Base-by-base conservation (phyloP, 1,140 invertebrate species). In the Cotesia glomerata region DNA sequence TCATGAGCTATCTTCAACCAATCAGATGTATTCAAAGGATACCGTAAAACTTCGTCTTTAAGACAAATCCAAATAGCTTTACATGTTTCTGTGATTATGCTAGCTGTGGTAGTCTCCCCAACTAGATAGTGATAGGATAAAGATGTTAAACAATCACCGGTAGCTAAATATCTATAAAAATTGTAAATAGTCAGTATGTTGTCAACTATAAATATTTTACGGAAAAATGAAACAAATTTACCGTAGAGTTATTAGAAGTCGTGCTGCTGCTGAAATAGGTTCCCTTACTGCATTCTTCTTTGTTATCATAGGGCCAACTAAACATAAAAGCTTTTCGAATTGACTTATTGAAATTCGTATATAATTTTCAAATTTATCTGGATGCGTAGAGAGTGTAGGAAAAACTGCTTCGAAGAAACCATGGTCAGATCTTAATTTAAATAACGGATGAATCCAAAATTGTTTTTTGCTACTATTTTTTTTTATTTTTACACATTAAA, bases 381-480 rank as follows among this genome's bases (percentile, higher is more conserved):
- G 2, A 14, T 68, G 13, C 36, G 39, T 51, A n/a, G 54, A 63
- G 11, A 73, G 65, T 34, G 58, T 68, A 34, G 65, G 64, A 69
- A 73, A 69, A 32, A 73, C 45, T 9, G 65, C 65, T 62, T 73
- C 34, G 45, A 45, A 73, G 39, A 73, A 73, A 5, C 72, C 45
- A 63, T 64, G 59, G 26, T 71, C 61, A 3, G 4, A 32, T 34
- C 61, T 35, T 35, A 71, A 64, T 69, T 67, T 35, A 51, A 32
- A 73, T 35, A 73, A 11, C 62, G 72, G 72, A 62, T 73, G 56
- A 34, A 73, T 45, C 58, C 65, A 73, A 73, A 63, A 73, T 7
- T 26, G 64, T 73, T 68, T n/a, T 14, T 62, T 51, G 35, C 0
- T 52, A 11, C n/a, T 59, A 26, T n/a, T 66, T 35, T 56, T 64